These are phyloP conservation scores for Leptosomus discolor DNA, from an alignment of 2,113 vertebrate genomes.

Conservation along the genomic window DNA sequence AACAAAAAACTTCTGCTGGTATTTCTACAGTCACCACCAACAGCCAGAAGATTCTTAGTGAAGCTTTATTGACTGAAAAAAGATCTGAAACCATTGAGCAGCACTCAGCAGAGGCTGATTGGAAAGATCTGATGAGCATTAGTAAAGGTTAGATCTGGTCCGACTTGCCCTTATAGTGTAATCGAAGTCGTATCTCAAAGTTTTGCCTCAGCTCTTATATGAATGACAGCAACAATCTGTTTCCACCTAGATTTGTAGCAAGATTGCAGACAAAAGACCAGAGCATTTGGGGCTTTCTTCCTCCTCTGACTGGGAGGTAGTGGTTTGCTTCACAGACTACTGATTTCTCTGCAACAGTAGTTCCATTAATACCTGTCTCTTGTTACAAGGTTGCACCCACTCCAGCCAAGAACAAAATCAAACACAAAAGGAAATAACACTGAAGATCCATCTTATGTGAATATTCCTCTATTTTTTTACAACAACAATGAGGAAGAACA, in stretches of 20 bases:
- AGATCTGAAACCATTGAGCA: not conserved
- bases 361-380: slow-evolving; percentile 32
- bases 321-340: slow-evolving; percentile 3
- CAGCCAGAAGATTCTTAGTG: not conserved
- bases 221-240: not conserved
- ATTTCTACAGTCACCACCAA: not conserved
- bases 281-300: not conserved
- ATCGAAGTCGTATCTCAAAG: not conserved
- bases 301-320: not conserved
- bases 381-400: not conserved
- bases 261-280: not conserved
- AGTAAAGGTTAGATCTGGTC: not conserved
- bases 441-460: not conserved
- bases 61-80: not conserved
- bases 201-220: not conserved
- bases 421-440: not conserved
- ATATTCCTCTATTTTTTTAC: not conserved
- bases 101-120: not conserved
- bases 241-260: not conserved
- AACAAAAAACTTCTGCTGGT: not conserved
- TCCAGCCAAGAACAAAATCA: slow-evolving; percentile 3
- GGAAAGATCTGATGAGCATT: not conserved
- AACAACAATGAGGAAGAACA: not conserved
- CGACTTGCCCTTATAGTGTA: not conserved
- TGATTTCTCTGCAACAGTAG: slow-evolving; percentile 25